Percentiles rank a stretch among this genome's conserved stretches.
phyloP scores from a whole-genome alignment of 2,888 invertebrate genomes.

The Abrostola triplasia region DNA sequence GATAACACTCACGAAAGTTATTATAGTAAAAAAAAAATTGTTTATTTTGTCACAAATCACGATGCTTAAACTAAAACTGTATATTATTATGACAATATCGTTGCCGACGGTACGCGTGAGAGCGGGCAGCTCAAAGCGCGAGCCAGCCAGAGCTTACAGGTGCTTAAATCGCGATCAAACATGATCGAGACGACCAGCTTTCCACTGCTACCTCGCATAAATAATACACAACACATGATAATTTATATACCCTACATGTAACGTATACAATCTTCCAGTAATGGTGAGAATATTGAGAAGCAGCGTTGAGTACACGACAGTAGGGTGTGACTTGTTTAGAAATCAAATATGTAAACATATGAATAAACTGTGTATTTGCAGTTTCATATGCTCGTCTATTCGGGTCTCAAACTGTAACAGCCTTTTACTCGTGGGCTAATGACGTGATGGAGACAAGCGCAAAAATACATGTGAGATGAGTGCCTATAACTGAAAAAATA shows the following conservation, averaged over 20 bases:
- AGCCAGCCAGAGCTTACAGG: conserved; percentile 65
- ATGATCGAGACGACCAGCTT: conserved; percentile 70
- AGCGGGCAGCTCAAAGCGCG: conserved; percentile 74
- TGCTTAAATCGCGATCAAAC: conserved; percentile 82
- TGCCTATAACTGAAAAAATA: too few relatives aligned
- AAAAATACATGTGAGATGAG: too few relatives aligned
- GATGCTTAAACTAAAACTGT: background rate
- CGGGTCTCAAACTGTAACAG: too few relatives aligned
- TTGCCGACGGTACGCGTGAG: conserved; percentile 59
- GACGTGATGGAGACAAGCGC: too few relatives aligned
- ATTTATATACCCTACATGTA: conserved; percentile 42
- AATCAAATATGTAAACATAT: too few relatives aligned
- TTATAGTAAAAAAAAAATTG: too few relatives aligned
- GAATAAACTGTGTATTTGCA: too few relatives aligned
- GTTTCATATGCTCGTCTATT: background rate
- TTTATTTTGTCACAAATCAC: too few relatives aligned
- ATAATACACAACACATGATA: conserved; percentile 53
- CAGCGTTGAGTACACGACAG: conserved; percentile 6
- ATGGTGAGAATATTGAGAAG: conserved; percentile 50
- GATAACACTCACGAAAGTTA: too few relatives aligned
- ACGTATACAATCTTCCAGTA: conserved; percentile 41
- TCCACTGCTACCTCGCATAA: conserved; percentile 59
- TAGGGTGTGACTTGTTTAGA: too few relatives aligned
- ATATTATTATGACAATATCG: background rate
- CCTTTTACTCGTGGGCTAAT: too few relatives aligned